Evolutionary conservation across 1,140 invertebrate genomes (phyloP), one percentile per base, ranked within the genome.

Genomic region (Orius insidiosus): DNA sequence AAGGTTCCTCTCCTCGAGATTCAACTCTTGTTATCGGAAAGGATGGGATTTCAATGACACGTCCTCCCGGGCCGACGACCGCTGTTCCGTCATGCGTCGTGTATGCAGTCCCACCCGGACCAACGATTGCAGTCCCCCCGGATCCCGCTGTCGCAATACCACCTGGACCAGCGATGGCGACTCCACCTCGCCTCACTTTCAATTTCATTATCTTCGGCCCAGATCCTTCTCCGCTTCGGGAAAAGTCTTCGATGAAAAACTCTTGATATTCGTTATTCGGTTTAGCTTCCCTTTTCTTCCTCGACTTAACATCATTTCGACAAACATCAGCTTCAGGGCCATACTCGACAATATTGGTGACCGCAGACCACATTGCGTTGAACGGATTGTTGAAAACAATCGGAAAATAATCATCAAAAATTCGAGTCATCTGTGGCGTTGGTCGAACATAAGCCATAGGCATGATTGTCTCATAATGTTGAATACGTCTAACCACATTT

Each of bases 91-190:
- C 71, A 5, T 74, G 74, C 54, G 76, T 72, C 1, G 76, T 79
- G 46, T 77, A 75, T 0, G 76, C 78, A 19, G 75, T 65, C 0
- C 77, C 77, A 7, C 75, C 75, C 5, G 78, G 76, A 3, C 78
- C 77, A 1, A 81, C 77, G 34, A 81, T 78, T 0, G 78, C 77
- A 1, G 76, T 78, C 5, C 78, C 78, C 2, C 78, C 78, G 50
- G 68, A 71, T 5, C 76, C 77, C 1, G 77, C 76, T 2, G 76
- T 79, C 0, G 78, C 78, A 33, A 79, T 73, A 38, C 77, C 77
- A 6, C 76, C 76, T 0, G 78, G 77, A 0, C 78, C 78, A 1
- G 77, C 78, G 18, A 81, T 80, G 0, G 78, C 77, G 1, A 80
- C 76, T 10, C 78, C 77, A 5, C 78, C 78, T 58, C 69, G 69